phyloP scores from a whole-genome alignment of 2,797 vertebrate species.

The Ptychadena robeensis region DNA sequence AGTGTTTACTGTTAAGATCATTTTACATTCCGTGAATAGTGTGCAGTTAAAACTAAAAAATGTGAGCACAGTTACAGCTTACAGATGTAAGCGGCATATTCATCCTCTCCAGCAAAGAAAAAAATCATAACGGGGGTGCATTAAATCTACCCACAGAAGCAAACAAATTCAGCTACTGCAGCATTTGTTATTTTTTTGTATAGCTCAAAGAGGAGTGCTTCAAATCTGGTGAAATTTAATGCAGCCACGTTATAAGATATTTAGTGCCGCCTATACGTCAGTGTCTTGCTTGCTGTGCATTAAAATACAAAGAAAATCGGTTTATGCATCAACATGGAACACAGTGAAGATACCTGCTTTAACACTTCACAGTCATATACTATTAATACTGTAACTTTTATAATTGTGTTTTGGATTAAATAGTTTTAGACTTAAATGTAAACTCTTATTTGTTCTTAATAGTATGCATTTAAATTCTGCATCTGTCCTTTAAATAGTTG shows the following conservation, averaged over 20 bases:
- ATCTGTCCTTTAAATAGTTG: too few relatives aligned
- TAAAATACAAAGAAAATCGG: neutral
- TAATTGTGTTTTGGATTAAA: too few relatives aligned
- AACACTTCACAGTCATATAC: neutral
- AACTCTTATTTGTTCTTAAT: too few relatives aligned
- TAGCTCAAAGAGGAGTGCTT: neutral
- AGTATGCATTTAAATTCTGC: too few relatives aligned
- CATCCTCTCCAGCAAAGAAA: constrained; percentile 25
- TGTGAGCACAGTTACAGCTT: too few relatives aligned
- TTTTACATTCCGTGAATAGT: too few relatives aligned
- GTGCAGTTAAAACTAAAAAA: too few relatives aligned
- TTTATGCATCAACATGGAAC: neutral
- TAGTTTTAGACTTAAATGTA: too few relatives aligned
- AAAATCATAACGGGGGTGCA: constrained; percentile 7
- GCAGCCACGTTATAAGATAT: neutral
- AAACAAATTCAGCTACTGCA: neutral
- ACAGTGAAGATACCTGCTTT: neutral
- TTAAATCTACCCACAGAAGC: neutral
- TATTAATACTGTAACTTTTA: too few relatives aligned
- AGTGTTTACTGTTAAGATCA: too few relatives aligned
- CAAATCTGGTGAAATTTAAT: neutral
- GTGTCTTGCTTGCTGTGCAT: neutral
- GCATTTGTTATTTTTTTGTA: neutral
- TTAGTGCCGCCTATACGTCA: neutral
- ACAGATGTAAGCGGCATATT: constrained; percentile 9